Evolutionary conservation across 2,888 invertebrate species (phyloP), one percentile per base, ranked within the genome.

Genomic region (Branchellion lobata): DNA sequence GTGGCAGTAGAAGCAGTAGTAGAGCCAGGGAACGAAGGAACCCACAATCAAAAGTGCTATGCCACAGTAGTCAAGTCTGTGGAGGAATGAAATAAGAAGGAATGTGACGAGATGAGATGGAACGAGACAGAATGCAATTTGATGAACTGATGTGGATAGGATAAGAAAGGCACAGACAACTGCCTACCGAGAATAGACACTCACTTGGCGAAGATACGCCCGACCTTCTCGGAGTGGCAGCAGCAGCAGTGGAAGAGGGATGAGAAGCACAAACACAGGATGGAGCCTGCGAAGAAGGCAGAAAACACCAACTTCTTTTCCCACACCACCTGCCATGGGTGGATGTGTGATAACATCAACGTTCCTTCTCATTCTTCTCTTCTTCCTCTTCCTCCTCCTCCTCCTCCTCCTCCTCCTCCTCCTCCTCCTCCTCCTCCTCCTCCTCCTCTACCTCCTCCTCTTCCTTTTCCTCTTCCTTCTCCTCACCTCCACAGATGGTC

Each of bases 1-100:
- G 87, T 96, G 94, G 88, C 99, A 99, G 89, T 99, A 99, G 90
- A 99, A 99, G 85, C 96, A 96, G 88, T 99, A 99, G 88, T 99
- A 98, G 53, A 99, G 90, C 98, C 98, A 99, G 47, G 99, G 99
- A 83, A 99, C 96, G 90, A 98, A 98, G 69, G 97, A 97, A 72
- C 98, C 98, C 92, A 98, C 96, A 82, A 98, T 99, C 81, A 99
- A 90, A 86, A 98, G 89, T 14, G 98, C 95, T 85, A 99, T 99
- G 80, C 99, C 99, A 89, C 97, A 97, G 89, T 99, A 99, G 89
- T 99, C 99, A 86, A 99, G 90, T 86, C 92, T 92, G 85, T 78
- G 75, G 87, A 86, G 21, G 72, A 75, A 27, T 40, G n/a, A 2
- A n/a, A n/a, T n/a, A n/a, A n/a, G n/a, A n/a, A n/a, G n/a, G n/a